Base-by-base conservation (phyloP, 2,888 invertebrate species). In the Amblyjoppa proteus region DNA sequence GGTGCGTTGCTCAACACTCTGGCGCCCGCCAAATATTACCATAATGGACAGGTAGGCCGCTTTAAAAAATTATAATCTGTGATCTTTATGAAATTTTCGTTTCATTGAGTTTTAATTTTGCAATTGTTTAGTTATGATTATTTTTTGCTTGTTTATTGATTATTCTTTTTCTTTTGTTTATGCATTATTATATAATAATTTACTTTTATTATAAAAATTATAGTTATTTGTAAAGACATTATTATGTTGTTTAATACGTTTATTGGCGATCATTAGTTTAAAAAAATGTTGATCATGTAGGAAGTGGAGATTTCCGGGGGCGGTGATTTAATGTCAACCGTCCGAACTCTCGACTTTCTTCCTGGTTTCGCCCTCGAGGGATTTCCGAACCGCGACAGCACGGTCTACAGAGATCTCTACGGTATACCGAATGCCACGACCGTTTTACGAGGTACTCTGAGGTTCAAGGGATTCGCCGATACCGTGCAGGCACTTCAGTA, bases 291-390 rank as follows among this genome's bases (percentile, higher is more conserved):
- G 34, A 25, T 6, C 83, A 38, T 58, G 6, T 87, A 97, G 97
- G 96, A 98, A 64, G 97, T 99, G 0, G 98, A 99, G 93, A 97
- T 99, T 16, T 95, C 97, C 0, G 96, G 97, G 38, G 98, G 98
- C 3, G 99, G 99, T 1, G 97, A 97, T 85, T 95, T 99, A 53
- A 97, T 99, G 96, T 97, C 98, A 0, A 95, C 97, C 7, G 96
- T 97, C 0, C 96, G 97, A 66, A 96, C 96, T 0, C 95, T 99
- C 76, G 96, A 98, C 92, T 99, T 99, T 94, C 95, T 99, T 78
- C 99, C 99, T 0, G 99, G 99, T 0, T 99, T 99, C 92, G 97
- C 98, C 16, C 95, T 99, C 77, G 99, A 99, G 95, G 99, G 99
- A 0, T 99, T 98, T 92, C 99, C 99, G 0, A 99, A 99, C 95